Base-by-base conservation (phyloP, 2,113 vertebrate genomes). In the Oxyura jamaicensis region DNA sequence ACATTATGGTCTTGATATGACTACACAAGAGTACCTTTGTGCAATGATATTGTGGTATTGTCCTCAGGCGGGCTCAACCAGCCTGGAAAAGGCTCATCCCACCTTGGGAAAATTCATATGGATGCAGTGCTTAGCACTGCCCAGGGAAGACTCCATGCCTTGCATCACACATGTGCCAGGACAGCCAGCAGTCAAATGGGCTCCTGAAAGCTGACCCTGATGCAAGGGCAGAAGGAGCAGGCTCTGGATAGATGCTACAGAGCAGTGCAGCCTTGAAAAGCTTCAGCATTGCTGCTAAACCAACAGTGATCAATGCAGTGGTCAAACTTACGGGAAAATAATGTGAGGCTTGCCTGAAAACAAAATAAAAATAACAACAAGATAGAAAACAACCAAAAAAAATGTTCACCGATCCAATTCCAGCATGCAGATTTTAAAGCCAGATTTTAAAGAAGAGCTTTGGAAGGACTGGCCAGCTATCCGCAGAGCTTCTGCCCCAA, bases 371-470 rank as follows among this genome's bases (percentile, higher is more conserved):
- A 41, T 13, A 41, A 44, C 18, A 48, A 21, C 11, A 62, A 67
- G 33, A 50, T 22, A 48, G 20, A 48, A 48, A 48, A 48, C 46
- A 48, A 21, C 46, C 20, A 48, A 48, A 36, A 28, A 68, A 55
- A 75, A 11, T 14, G 35, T 17, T 94, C 90, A 93, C 95, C 80
- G 42, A 85, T 78, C 93, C 75, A 90, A 85, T 15, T 91, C 93
- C 95, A 90, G 67, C 90, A 96, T 82, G 88, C 77, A 83, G 84
- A 91, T 96, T 97, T 96, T 93, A 96, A 93, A 97, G 91, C 74
- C 33, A 58, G 20, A 52, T 13, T 25, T 25, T 22, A 52, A 52
- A 52, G 50, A 23, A 52, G 12, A 23, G 12, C 23, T 52, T 52
- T 52, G 23, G 23, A 52, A 26, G 50, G 33, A 14, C 13, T 36